Evolutionary conservation across 2,113 vertebrate species (phyloP), one percentile per base, ranked within the genome.

Genomic region (Varanus komodoensis): DNA sequence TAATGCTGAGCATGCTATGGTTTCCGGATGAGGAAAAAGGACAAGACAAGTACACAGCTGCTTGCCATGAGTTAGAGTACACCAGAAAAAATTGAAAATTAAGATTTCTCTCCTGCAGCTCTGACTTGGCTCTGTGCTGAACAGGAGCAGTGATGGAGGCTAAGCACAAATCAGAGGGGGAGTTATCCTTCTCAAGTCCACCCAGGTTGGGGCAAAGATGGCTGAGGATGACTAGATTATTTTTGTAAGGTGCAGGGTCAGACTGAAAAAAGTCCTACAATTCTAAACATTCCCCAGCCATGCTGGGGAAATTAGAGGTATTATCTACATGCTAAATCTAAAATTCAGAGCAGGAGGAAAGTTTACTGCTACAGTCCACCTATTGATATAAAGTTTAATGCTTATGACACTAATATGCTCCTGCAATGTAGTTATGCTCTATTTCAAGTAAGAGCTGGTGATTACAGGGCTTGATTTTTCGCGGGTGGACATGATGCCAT

Each of bases 11-110:
- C 88, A 4, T 50, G 48, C 32, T 77, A 32, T 0, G 44, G 0
- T 0, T 34, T 69, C 52, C 15, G 17, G 71, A 1, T 0, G 0
- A 74, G 34, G 34, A 8, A 21, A 80, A 29, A 4, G 68, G 44
- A 34, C 61, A 84, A 85, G 48, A 57, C 78, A 54, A 54, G 54
- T 54, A 84, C 27, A 84, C 6, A 83, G 27, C 34, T 50, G 9
- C 75, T 57, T 83, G 84, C 12, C 23, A 69, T 78, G 21, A 17
- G 4, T 67, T 23, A 27, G 21, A 64, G 21, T 77, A 75, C 73
- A 6, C 32, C 14, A 57, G 61, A 64, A 89, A 86, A 25, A 25
- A 12, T 57, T 1, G 34, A 74, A 74, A 74, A 50, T 25, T 50
- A 74, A 77, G 27, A 3, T 61, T 57, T 44, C 21, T 17, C 73